Evolutionary conservation across 37 sponge, comb jelly and placozoan genomes (phyloP).

Genomic region (Cliona cf. orientalis): DNA sequence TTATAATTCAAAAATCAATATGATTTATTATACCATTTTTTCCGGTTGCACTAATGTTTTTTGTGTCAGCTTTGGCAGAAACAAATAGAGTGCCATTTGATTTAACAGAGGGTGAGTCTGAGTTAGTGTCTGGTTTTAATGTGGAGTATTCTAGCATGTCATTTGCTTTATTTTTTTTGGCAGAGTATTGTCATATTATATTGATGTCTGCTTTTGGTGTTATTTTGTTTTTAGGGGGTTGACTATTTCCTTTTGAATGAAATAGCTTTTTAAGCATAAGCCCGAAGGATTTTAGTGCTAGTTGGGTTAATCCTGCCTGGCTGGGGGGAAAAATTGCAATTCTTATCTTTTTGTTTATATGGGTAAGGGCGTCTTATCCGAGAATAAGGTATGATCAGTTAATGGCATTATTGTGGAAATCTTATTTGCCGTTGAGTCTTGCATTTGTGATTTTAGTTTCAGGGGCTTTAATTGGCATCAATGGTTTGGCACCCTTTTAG

Average conservation of each 20-base stretch:
- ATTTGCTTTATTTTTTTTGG: slow-evolving; percentile 88
- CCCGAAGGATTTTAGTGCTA: too few relatives aligned
- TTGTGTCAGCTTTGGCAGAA: slow-evolving; percentile 82
- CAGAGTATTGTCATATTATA: slow-evolving; percentile 85
- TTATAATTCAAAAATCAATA: slow-evolving; percentile 53
- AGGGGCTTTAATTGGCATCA: slow-evolving; percentile 58
- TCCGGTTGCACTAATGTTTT: slow-evolving; percentile 72
- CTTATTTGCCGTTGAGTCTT: slow-evolving; percentile 78
- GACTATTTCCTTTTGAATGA: too few relatives aligned
- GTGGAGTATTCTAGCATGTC: slow-evolving; percentile 85
- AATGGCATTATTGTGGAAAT: slow-evolving; percentile 81
- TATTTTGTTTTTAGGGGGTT: slow-evolving; percentile 75
- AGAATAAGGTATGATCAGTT: slow-evolving; percentile 81
- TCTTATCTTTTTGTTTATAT: slow-evolving; percentile 74
- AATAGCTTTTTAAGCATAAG: too few relatives aligned
- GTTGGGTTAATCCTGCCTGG: slow-evolving; percentile 13
- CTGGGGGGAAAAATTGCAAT: slow-evolving; percentile 50
- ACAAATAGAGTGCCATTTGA: slow-evolving; percentile 88
- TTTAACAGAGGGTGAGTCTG: slow-evolving; percentile 90
- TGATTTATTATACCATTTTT: slow-evolving; percentile 74
- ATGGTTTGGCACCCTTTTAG: slow-evolving; percentile 43
- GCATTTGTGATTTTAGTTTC: slow-evolving; percentile 70
- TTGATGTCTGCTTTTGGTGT: slow-evolving; percentile 80
- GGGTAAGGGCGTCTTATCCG: slow-evolving; percentile 64
- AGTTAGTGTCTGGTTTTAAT: slow-evolving; percentile 89